Conservation (phyloP, 2,797 vertebrate genomes). For the Semotilus atromaculatus region DNA sequence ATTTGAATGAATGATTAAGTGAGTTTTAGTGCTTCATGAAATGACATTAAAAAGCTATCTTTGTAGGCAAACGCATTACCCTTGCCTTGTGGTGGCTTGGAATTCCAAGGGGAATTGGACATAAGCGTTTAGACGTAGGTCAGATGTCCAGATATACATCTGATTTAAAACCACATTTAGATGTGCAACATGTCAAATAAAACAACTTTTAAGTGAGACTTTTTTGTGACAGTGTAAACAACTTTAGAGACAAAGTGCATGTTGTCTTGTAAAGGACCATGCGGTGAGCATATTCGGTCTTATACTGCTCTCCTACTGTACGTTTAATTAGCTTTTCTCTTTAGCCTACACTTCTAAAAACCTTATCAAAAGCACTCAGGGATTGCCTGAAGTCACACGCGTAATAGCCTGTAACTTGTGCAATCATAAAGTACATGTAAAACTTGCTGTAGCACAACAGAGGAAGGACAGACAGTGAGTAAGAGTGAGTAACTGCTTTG, state of each 20-base stretch:
- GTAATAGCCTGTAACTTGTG: not conserved
- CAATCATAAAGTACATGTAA: not conserved
- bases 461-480: constrained; percentile 2
- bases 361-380: constrained; percentile 22
- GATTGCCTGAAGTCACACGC: not conserved
- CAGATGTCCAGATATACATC: not conserved
- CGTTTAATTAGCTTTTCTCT: not conserved
- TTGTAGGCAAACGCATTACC: not conserved
- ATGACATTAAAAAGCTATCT: not conserved
- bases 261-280: constrained; percentile 30
- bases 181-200: not conserved
- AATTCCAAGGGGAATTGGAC: not conserved
- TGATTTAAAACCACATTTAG: not conserved
- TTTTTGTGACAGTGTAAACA: not conserved
- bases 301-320: constrained; percentile 1
- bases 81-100: not conserved
- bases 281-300: constrained; percentile 2
- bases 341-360: constrained; percentile 15
- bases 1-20: too few relatives aligned
- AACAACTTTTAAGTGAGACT: not conserved
- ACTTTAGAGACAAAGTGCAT: constrained; percentile 6
- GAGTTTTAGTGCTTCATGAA: too few relatives aligned
- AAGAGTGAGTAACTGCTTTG: constrained; percentile 25
- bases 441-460: not conserved
- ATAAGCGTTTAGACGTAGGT: not conserved